Evolutionary conservation across 2,113 vertebrate genomes (phyloP), one percentile per base, ranked within the genome.

Genomic region (Nerophis lumbriciformis): DNA sequence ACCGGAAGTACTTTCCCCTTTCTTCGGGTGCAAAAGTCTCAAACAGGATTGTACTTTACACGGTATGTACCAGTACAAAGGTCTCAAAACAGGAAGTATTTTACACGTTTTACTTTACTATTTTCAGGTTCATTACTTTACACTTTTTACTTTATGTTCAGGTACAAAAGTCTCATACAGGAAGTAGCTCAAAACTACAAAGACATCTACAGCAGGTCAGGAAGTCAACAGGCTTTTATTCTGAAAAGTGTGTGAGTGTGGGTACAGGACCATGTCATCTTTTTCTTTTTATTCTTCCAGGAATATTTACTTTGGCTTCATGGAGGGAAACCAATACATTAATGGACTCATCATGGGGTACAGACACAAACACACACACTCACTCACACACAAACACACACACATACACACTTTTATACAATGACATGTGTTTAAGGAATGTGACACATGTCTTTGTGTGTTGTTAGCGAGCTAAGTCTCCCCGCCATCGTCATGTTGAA

Each of bases 301-400:
- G 48, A 82, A 87, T 73, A 93, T 96, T 76, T 92, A 95, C 69
- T 99, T 99, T 82, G 97, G 97, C 61, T 93, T 93, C 71, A 94
- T 99, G 92, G 91, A 95, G 48, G 94, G 89, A 55, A 90, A 83
- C 39, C 91, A 92, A 28, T 98, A 96, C 76, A 90, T 99, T 44
- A 93, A 91, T 15, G 93, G 94, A 19, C 87, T 97, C 19, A 80
- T 96, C 61, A 98, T 99, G 97, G 91, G 92, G 96, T 98, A 83
- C 28, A 28, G 1, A 6, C 47, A 11, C 4, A 49, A 6, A 49
- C 12, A 49, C 12, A 13, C 11, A 48, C n/a, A 28, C 19, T 4
- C 47, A 11, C 4, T 6, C 48, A 49, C 12, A 49, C 12, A 13
- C n/a, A n/a, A n/a, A 6, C 47, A 11, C 4, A 49, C 48, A 49